Evolutionary conservation across 1,140 invertebrate species (phyloP), one percentile per base, ranked within the genome.

Genomic region (Drosophila grimshawi): DNA sequence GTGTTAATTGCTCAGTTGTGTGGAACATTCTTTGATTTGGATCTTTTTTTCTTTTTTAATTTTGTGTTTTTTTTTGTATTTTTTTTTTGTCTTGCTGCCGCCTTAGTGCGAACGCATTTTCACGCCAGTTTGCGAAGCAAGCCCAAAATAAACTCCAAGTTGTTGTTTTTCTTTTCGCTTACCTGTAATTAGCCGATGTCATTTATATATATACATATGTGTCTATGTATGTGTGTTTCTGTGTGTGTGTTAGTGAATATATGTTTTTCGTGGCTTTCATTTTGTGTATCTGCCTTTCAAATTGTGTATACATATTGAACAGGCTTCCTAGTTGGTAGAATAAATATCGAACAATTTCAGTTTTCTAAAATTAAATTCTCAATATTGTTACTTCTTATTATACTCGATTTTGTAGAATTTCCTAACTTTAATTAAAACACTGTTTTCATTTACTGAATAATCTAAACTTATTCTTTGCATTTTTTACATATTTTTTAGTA

Each of bases 1-100:
- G 85, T 88, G 85, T 89, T 89, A 89, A 89, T 89, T 89, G 85
- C 85, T 89, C 78, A 76, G 78, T 89, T 89, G 85, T 89, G 85
- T 89, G 85, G 85, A 89, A 89, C 51, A 85, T 85, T 89, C 85
- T 89, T 89, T 89, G 83, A 86, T 86, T 86, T 73, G 64, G 32
- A 49, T 65, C 29, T 63, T 35, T 48, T 43, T 59, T 59, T 59
- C 27, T 43, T 59, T 71, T 65, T 19, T 19, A 19, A 19, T 19
- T 19, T 80, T 46, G 11, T 70, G n/a, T 68, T n/a, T 49, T 49
- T 19, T 35, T 39, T 43, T 66, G n/a, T n/a, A n/a, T 53, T 27
- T 32, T 45, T 30, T 63, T 52, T 33, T 59, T 70, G 56, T 8
- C 39, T 30, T 39, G 43, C 61, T 55, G 64, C 45, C 39, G 39